Evolutionary conservation across 2,888 invertebrate species (phyloP).

Genomic region (Drosophila mimetica): DNA sequence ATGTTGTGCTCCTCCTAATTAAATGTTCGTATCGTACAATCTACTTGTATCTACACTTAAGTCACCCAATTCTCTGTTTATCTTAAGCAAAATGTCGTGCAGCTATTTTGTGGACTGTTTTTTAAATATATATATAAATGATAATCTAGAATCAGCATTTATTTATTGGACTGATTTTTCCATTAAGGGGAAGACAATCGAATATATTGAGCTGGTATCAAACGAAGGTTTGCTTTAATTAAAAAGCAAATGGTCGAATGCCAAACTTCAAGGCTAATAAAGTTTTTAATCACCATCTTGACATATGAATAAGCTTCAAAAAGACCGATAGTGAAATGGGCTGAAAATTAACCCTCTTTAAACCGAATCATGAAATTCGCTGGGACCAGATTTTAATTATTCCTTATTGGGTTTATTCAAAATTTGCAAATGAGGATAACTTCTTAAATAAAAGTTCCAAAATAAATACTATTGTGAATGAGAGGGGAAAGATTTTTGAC

Average conservation of each 20-base stretch:
- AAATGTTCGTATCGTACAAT: conserved; percentile 57
- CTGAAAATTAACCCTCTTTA: not conserved
- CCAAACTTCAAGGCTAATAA: not conserved
- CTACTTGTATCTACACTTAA: conserved; percentile 61
- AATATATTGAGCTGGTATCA: too few species aligned
- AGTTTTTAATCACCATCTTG: not conserved
- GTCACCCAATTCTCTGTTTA: conserved; percentile 46
- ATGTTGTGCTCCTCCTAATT: conserved; percentile 22
- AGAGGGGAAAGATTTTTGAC: too few species aligned
- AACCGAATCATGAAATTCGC: too few species aligned
- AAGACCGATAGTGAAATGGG: too few species aligned
- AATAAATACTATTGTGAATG: too few species aligned
- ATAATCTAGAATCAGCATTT: conserved; percentile 7
- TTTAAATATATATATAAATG: conserved; percentile 53
- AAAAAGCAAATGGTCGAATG: too few species aligned
- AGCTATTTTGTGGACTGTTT: conserved; percentile 35
- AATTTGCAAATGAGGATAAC: too few species aligned
- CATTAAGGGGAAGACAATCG: too few species aligned
- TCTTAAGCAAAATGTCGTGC: conserved; percentile 40
- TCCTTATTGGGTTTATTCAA: too few species aligned
- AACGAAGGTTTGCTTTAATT: not conserved
- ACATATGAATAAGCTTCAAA: not conserved
- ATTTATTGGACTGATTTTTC: not conserved
- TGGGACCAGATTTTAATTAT: too few species aligned
- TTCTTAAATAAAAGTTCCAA: too few species aligned